Evolutionary conservation across 2,113 vertebrate species (phyloP), one percentile per base, ranked within the genome.

Genomic region (Polypterus senegalus): DNA sequence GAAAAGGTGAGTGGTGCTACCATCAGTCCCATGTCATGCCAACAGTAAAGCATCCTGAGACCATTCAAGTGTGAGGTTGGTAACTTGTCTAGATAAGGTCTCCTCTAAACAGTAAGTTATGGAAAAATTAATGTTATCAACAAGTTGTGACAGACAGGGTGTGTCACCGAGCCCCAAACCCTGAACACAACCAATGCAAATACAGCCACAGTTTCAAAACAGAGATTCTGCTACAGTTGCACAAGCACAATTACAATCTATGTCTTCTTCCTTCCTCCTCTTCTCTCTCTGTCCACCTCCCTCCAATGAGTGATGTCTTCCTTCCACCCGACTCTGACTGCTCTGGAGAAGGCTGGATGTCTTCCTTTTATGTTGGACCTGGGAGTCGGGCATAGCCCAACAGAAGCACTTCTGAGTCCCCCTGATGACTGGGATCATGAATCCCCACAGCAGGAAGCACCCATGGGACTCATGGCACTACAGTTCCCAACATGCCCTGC

Each of bases 401-500:
- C 54, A 46, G 10, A 9, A 27, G 49, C 63, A 58, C 63, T n/a
- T 46, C 48, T 63, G 48, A 10, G 48, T 61, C 48, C 11, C 7
- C 27, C 61, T 46, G 47, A 52, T 48, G 58, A 48, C 6, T 57
- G 58, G 46, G 44, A 6, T n/a, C 43, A 63, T 48, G 49, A 44
- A 48, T 56, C 48, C 44, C 46, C 45, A 54, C 48, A 48, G 49
- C 44, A 47, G 48, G 10, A 1, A 2, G 27, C 27, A 27, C 27
- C 27, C 27, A 27, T 27, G 27, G 27, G 27, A 27, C 27, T 27
- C 2, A 27, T 27, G 27, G 27, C 27, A 27, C 27, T 27, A 27
- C 27, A 27, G 2, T 2, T 27, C 27, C 27, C 27, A 27, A 27
- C 27, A 27, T 27, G 27, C 27, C 27, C 27, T 27, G 27, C 27